phyloP scores from a whole-genome alignment of 2,888 invertebrate genomes.

The Parnassius smintheus region DNA sequence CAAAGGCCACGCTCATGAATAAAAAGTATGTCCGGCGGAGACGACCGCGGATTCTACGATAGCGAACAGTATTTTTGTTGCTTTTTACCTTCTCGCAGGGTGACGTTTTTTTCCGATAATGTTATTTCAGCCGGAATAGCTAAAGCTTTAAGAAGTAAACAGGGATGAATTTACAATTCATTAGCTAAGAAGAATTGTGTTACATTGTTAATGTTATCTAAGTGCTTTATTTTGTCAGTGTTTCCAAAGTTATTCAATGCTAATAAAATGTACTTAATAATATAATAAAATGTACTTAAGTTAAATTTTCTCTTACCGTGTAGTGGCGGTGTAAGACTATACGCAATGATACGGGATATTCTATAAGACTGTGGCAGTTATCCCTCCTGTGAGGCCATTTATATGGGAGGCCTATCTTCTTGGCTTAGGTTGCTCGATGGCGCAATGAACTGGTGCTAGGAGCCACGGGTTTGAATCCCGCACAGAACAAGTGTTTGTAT shows the following conservation, averaged over 20 bases:
- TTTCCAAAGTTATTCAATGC: neutral
- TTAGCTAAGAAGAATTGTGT: slow-evolving; percentile 11
- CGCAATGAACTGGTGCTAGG: no score
- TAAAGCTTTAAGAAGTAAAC: slow-evolving; percentile 21
- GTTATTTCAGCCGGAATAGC: slow-evolving; percentile 13
- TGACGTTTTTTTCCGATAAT: slow-evolving; percentile 16
- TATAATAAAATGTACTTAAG: no score
- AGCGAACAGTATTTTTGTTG: neutral
- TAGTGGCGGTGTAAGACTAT: no score
- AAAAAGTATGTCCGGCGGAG: slow-evolving; percentile 9
- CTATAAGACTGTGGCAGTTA: no score
- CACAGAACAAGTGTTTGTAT: no score
- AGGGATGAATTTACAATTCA: slow-evolving; percentile 19
- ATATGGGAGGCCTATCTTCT: no score
- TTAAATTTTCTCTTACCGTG: no score
- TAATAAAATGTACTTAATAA: no score
- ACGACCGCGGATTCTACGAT: neutral
- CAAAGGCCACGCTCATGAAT: slow-evolving; percentile 18
- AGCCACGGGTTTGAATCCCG: no score
- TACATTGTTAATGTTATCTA: slow-evolving; percentile 15
- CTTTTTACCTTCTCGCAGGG: neutral
- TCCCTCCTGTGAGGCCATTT: no score
- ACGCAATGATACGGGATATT: no score
- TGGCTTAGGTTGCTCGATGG: no score
- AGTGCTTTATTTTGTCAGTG: neutral